Base-by-base conservation (phyloP, 2,797 vertebrate genomes). In the Tiaroga cobitis region DNA sequence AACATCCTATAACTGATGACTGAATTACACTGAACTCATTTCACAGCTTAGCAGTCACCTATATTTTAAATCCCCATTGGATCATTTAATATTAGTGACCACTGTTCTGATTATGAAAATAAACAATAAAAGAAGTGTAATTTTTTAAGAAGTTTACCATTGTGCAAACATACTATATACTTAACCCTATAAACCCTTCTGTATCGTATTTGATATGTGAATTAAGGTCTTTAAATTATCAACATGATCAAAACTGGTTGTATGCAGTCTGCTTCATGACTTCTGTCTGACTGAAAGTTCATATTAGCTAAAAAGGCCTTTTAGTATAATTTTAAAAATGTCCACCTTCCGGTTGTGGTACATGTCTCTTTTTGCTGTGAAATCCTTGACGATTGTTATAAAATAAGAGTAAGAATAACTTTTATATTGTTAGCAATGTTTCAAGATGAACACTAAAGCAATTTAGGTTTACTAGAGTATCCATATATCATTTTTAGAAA, bases 1-100 rank as follows among this genome's bases (percentile, higher is more conserved):
- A 82, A 88, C 84, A 85, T 88, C 86, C 89, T 80, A 78, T 61
- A 81, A 56, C 79, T 74, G 32, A 69, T 26, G 63, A 85, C 49
- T 65, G 51, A 59, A 77, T 67, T 72, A 80, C 67, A 76, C 78
- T 56, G 61, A 56, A 72, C 43, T 84, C 73, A 83, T 83, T 89
- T 41, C 76, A 63, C 68, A 85, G 67, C 26, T 54, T 41, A 41
- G 65, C 73, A 67, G 77, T 74, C 63, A 16, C 80, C 80, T 81
- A 19, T 83, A n/a, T 51, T 69, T 80, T 43, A 79, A 46, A 82
- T 56, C 16, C 69, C 24, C 19, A 24, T 59, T 70, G 61, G 26
- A 73, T 74, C 29, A 73, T 39, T n/a, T n/a, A 54, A 49, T 9
- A 34, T 16, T 4, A 26, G 5, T 24, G 54, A 61, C n/a, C 18